phyloP scores from a whole-genome alignment of 1,140 invertebrate genomes.

The Magallana gigas region DNA sequence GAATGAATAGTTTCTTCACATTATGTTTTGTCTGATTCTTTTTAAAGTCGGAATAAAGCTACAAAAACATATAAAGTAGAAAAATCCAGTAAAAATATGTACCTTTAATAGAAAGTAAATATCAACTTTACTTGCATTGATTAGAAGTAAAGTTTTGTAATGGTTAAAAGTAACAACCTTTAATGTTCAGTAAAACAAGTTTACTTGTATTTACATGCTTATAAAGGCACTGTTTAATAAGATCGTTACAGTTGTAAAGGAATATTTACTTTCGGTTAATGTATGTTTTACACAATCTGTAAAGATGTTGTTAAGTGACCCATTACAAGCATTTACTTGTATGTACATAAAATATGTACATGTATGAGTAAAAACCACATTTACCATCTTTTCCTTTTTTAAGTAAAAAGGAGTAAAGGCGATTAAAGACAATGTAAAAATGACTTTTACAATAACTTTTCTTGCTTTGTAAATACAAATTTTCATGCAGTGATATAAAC shows the following conservation, averaged over 20 bases:
- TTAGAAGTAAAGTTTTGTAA: neutral
- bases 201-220: slow-evolving; percentile 8
- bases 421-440: too few species aligned
- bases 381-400: too few species aligned
- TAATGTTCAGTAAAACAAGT: neutral
- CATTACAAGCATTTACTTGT: neutral
- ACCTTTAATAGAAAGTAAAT: neutral
- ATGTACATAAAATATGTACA: too few species aligned
- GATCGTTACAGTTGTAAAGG: neutral
- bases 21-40: neutral
- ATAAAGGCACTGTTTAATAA: neutral
- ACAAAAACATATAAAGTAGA: neutral
- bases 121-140: neutral
- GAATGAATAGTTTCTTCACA: neutral
- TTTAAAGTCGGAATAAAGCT: neutral
- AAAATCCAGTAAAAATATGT: neutral
- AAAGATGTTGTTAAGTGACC: neutral
- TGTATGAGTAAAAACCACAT: too few species aligned
- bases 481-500: too few species aligned
- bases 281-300: neutral
- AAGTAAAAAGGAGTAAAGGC: too few species aligned
- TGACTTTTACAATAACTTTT: too few species aligned
- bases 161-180: neutral
- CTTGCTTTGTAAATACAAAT: too few species aligned
- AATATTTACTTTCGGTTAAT: neutral